phyloP scores from a whole-genome alignment of 2,797 vertebrate genomes.

The Gallirallus australis region DNA sequence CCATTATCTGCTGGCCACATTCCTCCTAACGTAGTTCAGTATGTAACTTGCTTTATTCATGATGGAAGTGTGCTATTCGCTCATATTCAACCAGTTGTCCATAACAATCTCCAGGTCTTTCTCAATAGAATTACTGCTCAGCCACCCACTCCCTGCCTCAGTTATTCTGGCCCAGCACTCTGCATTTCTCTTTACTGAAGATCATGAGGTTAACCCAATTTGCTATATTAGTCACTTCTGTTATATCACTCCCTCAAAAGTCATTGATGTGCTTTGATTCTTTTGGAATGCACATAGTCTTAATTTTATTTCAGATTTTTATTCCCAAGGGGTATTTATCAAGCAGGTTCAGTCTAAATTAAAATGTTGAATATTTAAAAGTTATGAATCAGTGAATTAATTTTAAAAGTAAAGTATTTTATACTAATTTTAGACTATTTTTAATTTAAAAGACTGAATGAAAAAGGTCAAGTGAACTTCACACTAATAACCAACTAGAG shows the following conservation, averaged over 20 bases:
- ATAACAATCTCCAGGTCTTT: neutral
- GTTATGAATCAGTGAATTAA: neutral
- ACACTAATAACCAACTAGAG: neutral
- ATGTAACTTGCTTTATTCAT: neutral
- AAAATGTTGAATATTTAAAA: neutral
- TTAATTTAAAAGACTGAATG: neutral
- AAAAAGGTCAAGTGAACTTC: neutral
- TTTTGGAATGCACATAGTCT: neutral
- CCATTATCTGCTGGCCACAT: neutral
- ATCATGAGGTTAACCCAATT: neutral
- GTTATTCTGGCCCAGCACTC: neutral
- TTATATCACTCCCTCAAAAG: neutral
- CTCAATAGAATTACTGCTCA: neutral
- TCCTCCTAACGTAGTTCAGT: neutral
- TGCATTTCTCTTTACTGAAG: neutral
- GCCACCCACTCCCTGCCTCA: neutral
- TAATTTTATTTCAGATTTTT: neutral
- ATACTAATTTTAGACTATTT: neutral
- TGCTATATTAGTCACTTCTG: neutral
- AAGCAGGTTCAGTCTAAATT: neutral
- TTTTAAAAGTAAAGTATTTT: neutral
- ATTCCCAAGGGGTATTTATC: neutral
- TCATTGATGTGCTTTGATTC: neutral
- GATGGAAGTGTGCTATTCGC: neutral
- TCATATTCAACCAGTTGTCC: neutral